Evolutionary conservation across 2,113 vertebrate genomes (phyloP).

Genomic region (Colinus virginianus): DNA sequence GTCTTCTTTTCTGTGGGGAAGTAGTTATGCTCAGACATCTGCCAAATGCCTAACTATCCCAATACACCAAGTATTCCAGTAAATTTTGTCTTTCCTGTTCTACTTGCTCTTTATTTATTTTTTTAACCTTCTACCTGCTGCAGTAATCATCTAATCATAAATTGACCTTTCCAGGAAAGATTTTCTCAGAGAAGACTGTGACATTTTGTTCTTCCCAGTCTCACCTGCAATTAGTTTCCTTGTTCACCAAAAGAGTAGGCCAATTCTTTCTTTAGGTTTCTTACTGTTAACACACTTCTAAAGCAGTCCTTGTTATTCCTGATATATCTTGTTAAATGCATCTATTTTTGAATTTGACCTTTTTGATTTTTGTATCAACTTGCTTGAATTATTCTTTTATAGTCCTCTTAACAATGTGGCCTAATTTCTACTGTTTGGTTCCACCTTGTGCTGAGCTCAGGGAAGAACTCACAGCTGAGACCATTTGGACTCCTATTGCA

Average conservation of each 20-base stretch:
- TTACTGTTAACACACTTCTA: neutral
- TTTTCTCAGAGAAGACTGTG: neutral
- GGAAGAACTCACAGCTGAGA: neutral
- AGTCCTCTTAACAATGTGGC: neutral
- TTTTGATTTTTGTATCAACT: neutral
- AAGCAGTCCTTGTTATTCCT: neutral
- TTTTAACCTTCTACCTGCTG: neutral
- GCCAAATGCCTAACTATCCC: fast-evolving
- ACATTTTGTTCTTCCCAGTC: neutral
- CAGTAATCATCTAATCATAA: neutral
- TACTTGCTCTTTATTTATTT: neutral
- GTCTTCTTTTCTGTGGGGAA: neutral
- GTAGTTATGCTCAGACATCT: neutral
- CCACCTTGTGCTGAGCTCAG: neutral
- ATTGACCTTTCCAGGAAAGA: neutral
- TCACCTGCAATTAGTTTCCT: neutral
- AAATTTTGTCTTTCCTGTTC: neutral
- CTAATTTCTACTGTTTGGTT: neutral
- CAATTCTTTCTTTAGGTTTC: neutral
- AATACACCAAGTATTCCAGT: neutral
- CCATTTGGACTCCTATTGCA: neutral
- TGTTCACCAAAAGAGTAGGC: neutral
- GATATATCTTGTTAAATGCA: neutral
- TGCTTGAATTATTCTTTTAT: neutral
- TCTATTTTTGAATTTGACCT: neutral